Conservation (phyloP, 2,797 vertebrate species). For the Pseudochromis fuscus region DNA sequence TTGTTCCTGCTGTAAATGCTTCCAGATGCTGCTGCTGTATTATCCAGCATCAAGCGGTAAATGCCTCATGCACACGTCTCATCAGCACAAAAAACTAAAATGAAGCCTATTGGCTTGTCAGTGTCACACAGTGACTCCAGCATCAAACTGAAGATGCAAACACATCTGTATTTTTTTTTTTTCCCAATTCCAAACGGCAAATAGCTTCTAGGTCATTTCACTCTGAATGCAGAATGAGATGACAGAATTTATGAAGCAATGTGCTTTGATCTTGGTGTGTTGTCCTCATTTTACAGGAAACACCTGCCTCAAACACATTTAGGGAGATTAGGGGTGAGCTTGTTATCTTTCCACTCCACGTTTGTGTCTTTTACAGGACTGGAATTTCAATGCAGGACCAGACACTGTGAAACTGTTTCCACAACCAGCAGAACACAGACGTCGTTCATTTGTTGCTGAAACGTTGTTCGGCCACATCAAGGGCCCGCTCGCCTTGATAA, state of each 20-base stretch:
- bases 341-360: conserved; percentile 78
- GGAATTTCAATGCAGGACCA: conserved; percentile 80
- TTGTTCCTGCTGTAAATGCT: conserved; percentile 33
- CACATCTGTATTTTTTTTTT: conserved; percentile 22
- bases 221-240: conserved; percentile 45
- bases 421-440: conserved; percentile 63
- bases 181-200: conserved; percentile 34
- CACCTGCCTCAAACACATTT: conserved; percentile 77
- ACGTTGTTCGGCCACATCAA: conserved; percentile 56
- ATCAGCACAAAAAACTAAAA: conserved; percentile 15
- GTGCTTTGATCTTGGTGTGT: conserved; percentile 70
- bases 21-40: conserved; percentile 20
- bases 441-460: conserved; percentile 67
- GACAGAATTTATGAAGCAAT: conserved; percentile 63
- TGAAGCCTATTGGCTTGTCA: conserved; percentile 22
- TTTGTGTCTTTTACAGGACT: conserved; percentile 75
- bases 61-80: conserved; percentile 1
- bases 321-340: conserved; percentile 77
- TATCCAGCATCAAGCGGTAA: conserved; percentile 24
- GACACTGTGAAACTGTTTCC: conserved; percentile 68
- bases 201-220: conserved; percentile 59
- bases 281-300: conserved; percentile 71
- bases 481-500: conserved; percentile 37
- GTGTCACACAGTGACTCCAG: conserved; percentile 19
- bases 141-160: conserved; percentile 35